Conservation (phyloP, 2,888 invertebrate species). For the Exephanes ischioxanthus region DNA sequence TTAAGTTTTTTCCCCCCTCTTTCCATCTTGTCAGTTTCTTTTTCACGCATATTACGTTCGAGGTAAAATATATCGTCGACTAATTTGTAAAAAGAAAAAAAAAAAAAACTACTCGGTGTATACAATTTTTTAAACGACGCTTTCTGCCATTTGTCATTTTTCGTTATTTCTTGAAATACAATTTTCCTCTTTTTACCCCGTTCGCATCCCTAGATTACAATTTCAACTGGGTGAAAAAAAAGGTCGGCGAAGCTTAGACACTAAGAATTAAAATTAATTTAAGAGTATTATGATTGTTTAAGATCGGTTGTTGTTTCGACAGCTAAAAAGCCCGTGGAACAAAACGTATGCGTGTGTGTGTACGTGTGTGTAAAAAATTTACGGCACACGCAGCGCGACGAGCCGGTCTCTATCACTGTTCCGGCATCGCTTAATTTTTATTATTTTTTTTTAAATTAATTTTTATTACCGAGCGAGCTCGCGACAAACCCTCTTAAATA, state of each 20-base stretch:
- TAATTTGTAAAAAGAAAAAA: not conserved
- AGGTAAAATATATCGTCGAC: not conserved
- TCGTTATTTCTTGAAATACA: not conserved
- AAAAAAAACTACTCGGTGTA: not conserved
- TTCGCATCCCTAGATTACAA: constrained; percentile 38
- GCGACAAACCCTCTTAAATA: not conserved
- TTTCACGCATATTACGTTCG: not conserved
- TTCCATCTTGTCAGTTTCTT: not conserved
- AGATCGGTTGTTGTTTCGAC: constrained; percentile 63
- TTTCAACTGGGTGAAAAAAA: constrained; percentile 66
- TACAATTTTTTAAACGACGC: not conserved
- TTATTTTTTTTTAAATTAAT: constrained; percentile 8
- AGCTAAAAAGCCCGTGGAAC: constrained; percentile 80
- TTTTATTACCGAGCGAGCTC: not conserved
- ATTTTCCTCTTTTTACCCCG: constrained; percentile 39
- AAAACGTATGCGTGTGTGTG: constrained; percentile 72
- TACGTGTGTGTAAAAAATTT: constrained; percentile 22
- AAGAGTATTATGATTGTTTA: constrained; percentile 76
- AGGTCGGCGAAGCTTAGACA: constrained; percentile 67
- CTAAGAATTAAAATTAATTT: constrained; percentile 67
- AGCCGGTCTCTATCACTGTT: constrained; percentile 12
- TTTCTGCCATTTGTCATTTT: not conserved
- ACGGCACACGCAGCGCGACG: constrained; percentile 14
- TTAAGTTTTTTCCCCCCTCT: constrained; percentile 30
- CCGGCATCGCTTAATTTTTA: not conserved